Conservation (phyloP, 1,140 invertebrate genomes). For the Platorchestia sp. region DNA sequence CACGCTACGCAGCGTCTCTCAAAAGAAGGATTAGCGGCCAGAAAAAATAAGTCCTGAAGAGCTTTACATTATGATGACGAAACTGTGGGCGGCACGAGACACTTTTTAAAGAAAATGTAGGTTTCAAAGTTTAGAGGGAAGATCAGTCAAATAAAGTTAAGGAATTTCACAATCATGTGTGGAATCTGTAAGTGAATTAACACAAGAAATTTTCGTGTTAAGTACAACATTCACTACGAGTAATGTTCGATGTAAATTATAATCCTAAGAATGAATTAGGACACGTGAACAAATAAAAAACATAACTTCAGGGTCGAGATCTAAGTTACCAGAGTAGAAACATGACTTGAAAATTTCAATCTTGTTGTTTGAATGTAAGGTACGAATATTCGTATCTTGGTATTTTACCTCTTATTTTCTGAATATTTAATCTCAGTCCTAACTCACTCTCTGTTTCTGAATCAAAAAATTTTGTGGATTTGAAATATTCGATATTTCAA, state of each 20-base stretch:
- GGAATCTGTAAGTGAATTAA: too few species aligned
- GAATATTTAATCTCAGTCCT: neutral
- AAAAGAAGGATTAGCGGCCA: conserved; percentile 14
- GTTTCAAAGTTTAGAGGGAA: neutral
- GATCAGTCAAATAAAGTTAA: neutral
- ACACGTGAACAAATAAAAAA: neutral
- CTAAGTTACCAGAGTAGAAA: neutral
- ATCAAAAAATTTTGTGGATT: neutral
- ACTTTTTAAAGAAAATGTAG: neutral
- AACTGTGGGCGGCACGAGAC: neutral
- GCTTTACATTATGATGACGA: neutral
- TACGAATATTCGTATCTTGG: neutral
- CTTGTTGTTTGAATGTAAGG: neutral
- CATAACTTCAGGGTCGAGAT: neutral
- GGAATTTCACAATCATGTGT: neutral
- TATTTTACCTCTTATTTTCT: neutral
- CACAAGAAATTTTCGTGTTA: too few species aligned
- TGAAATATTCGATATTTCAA: neutral
- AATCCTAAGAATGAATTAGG: neutral
- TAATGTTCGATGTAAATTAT: neutral
- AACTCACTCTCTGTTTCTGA: neutral
- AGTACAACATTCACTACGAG: neutral
- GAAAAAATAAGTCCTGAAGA: neutral
- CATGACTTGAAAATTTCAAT: neutral
- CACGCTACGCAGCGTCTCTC: neutral